phyloP scores from a whole-genome alignment of 1,140 invertebrate genomes.

The Physella acuta region DNA sequence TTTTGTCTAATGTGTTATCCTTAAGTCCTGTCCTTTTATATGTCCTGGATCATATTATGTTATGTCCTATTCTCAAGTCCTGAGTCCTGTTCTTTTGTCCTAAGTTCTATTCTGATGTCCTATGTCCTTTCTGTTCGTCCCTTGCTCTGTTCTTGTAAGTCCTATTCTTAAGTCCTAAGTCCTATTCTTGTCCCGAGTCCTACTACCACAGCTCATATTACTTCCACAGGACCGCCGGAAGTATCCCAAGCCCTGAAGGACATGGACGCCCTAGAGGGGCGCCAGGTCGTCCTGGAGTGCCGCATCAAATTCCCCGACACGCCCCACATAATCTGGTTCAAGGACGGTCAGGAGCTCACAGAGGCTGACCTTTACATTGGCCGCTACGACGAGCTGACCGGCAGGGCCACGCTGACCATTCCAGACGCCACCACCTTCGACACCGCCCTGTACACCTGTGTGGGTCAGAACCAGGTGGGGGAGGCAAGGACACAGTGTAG shows the following conservation, averaged over 20 bases:
- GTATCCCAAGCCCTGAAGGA: constrained; percentile 39
- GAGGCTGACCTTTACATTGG: constrained; percentile 21
- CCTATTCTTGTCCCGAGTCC: no score
- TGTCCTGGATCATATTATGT: no score
- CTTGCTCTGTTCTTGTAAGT: no score
- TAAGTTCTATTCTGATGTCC: no score
- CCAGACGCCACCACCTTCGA: constrained; percentile 26
- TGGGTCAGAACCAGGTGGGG: constrained; percentile 39
- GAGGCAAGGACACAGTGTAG: constrained; percentile 35
- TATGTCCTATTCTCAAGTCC: no score
- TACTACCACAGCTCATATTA: no score
- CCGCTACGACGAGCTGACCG: constrained; percentile 35
- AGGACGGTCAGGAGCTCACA: constrained; percentile 29
- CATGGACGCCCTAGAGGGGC: constrained; percentile 34
- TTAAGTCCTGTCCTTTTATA: no score
- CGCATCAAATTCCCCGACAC: constrained; percentile 31
- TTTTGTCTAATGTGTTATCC: no score
- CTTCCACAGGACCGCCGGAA: constrained; percentile 46
- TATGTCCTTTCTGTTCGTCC: no score
- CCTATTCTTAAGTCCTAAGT: no score
- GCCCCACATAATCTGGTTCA: constrained; percentile 42
- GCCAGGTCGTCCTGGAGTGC: constrained; percentile 36
- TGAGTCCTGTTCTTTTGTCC: no score
- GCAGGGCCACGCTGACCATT: constrained; percentile 37
- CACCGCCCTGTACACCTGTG: constrained; percentile 39